Conservation (phyloP, 2,888 invertebrate genomes). For the Diadegma fenestrale region DNA sequence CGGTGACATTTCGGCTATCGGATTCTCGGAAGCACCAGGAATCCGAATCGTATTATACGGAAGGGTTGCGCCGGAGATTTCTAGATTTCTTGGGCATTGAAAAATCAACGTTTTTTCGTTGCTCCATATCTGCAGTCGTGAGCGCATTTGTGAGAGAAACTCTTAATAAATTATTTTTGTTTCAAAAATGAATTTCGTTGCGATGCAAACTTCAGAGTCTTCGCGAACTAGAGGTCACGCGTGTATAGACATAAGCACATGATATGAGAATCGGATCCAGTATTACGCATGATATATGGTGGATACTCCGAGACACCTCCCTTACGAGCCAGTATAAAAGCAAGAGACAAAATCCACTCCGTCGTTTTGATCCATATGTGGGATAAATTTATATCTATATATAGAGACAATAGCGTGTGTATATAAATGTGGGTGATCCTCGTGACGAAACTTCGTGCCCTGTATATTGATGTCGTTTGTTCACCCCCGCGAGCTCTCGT, state of each 20-base stretch:
- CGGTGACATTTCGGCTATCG: background rate
- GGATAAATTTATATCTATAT: conserved; percentile 1
- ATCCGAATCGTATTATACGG: background rate
- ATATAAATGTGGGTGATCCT: conserved; percentile 33
- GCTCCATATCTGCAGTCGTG: too few relatives aligned
- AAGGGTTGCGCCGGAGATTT: background rate
- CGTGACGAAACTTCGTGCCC: conserved; percentile 81
- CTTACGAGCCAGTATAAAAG: conserved; percentile 73
- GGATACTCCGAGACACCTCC: conserved; percentile 78
- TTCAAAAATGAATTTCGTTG: too few relatives aligned
- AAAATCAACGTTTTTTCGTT: background rate
- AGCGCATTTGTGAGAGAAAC: background rate
- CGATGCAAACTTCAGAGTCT: too few relatives aligned
- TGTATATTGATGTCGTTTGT: conserved; percentile 82
- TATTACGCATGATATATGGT: conserved; percentile 83
- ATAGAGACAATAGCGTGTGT: background rate
- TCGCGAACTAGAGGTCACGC: conserved; percentile 59
- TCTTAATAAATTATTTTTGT: too few relatives aligned
- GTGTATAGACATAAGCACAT: conserved; percentile 73
- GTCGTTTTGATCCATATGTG: conserved; percentile 41
- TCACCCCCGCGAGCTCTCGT: conserved; percentile 61
- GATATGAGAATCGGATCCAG: conserved; percentile 83
- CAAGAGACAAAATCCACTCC: conserved; percentile 76
- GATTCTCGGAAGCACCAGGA: background rate
- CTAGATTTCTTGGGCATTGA: background rate